Evolutionary conservation across 2,888 invertebrate genomes (phyloP).

Genomic region (Halictus quadricinctus): DNA sequence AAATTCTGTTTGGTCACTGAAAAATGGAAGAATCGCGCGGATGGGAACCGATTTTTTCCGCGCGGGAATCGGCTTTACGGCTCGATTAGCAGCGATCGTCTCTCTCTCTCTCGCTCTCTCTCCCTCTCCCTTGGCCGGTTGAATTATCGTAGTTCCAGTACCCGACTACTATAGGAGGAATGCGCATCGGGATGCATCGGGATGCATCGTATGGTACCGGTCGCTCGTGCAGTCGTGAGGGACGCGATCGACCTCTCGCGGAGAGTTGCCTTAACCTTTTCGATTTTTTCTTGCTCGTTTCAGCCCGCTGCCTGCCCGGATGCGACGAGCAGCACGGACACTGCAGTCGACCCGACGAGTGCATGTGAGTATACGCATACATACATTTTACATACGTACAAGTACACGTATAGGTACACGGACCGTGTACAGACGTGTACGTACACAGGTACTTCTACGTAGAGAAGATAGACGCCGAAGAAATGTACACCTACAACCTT

Average conservation of each 20-base stretch:
- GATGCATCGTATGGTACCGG: slow-evolving; percentile 35
- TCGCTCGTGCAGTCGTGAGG: slow-evolving; percentile 75
- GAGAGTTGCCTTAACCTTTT: slow-evolving; percentile 80
- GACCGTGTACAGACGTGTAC: not conserved
- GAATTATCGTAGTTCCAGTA: slow-evolving; percentile 60
- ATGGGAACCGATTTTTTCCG: slow-evolving; percentile 16
- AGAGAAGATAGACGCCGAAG: slow-evolving; percentile 1
- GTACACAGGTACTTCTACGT: not conserved
- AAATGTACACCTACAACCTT: slow-evolving; percentile 27
- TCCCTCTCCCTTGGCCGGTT: not conserved
- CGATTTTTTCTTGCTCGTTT: slow-evolving; percentile 84
- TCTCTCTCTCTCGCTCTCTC: not conserved
- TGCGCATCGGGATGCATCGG: slow-evolving; percentile 59
- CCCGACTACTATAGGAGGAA: slow-evolving; percentile 56
- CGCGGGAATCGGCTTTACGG: slow-evolving; percentile 30
- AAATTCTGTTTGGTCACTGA: not conserved
- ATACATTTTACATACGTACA: not conserved
- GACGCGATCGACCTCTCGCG: slow-evolving; percentile 79
- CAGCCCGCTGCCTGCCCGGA: slow-evolving; percentile 96
- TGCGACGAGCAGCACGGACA: slow-evolving; percentile 95
- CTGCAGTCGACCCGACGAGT: slow-evolving; percentile 96
- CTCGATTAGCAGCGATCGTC: slow-evolving; percentile 42
- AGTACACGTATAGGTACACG: not conserved
- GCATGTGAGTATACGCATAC: slow-evolving; percentile 91
- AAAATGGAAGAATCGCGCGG: not conserved